Conservation (phyloP, 2,113 vertebrate genomes). For the Numenius arquata region DNA sequence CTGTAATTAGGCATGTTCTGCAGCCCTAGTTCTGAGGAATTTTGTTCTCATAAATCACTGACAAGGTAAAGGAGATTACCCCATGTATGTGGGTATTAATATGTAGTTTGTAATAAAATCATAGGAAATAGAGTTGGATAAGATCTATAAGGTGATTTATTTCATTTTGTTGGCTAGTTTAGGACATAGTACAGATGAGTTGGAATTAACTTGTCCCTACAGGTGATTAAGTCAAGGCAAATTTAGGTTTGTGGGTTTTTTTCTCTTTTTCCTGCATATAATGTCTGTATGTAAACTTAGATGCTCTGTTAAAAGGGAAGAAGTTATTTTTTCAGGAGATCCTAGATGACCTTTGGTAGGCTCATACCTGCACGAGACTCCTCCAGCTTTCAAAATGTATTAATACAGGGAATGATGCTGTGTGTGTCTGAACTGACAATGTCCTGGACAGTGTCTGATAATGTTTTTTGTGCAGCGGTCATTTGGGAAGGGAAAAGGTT, state of each 20-base stretch:
- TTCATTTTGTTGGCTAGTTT: neutral
- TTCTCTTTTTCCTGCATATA: fast-evolving
- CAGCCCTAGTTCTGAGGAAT: neutral
- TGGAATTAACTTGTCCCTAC: neutral
- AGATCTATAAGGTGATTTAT: neutral
- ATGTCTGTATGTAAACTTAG: neutral
- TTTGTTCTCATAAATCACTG: neutral
- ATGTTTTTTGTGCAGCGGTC: neutral
- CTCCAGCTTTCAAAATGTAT: neutral
- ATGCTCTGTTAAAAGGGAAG: neutral
- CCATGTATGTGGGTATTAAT: neutral
- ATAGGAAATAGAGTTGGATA: neutral
- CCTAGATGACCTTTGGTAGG: neutral
- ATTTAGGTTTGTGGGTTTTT: neutral
- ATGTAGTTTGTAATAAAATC: neutral
- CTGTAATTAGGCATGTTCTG: neutral
- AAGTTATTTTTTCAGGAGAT: neutral
- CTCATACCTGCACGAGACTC: neutral
- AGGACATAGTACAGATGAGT: neutral
- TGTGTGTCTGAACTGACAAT: neutral
- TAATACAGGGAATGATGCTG: neutral
- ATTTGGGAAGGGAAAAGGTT: neutral
- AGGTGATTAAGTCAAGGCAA: neutral
- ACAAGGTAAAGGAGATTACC: neutral
- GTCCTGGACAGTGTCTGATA: neutral